Evolutionary conservation across 2,797 vertebrate species (phyloP).

Genomic region (Cetoscarus ocellatus): DNA sequence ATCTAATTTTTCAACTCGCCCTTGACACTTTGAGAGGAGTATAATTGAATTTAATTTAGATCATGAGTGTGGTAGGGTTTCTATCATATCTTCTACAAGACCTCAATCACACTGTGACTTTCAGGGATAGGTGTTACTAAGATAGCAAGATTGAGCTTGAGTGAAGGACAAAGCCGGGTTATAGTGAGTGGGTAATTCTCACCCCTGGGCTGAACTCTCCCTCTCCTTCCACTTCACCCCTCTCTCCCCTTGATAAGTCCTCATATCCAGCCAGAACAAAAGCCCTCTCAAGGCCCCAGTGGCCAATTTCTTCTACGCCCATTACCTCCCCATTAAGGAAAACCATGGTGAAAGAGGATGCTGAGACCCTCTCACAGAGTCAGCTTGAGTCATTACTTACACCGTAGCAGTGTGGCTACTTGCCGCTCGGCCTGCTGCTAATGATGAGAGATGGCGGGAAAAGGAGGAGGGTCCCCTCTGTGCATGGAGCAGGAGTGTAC

Average conservation of each 20-base stretch:
- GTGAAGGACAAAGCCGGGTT: conserved; percentile 29
- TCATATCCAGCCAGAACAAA: conserved; percentile 59
- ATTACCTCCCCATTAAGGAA: conserved; percentile 70
- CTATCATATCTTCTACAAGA: neutral
- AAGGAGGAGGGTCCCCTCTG: conserved; percentile 73
- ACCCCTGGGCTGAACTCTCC: conserved; percentile 45
- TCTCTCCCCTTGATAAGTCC: conserved; percentile 45
- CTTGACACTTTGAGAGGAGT: neutral
- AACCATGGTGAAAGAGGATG: conserved; percentile 48
- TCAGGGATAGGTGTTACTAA: neutral
- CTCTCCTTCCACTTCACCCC: conserved; percentile 21
- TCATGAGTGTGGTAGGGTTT: neutral
- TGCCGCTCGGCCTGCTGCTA: conserved; percentile 68
- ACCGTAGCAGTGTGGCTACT: conserved; percentile 54
- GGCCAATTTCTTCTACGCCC: conserved; percentile 52
- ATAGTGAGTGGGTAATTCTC: conserved; percentile 39
- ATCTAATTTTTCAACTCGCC: no score
- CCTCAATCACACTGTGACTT: conserved; percentile 6
- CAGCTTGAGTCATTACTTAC: conserved; percentile 63
- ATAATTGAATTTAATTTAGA: neutral
- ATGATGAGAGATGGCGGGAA: conserved; percentile 75
- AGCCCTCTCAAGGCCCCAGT: conserved; percentile 37
- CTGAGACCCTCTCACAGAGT: conserved; percentile 39
- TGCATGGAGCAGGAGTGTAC: conserved; percentile 67
- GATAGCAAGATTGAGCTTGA: conserved; percentile 14